A percentile compares a stretch with the other conserved stretches of the same genome.
phyloP scores from a whole-genome alignment of 2,888 invertebrate genomes.

The Microplitis manilae region DNA sequence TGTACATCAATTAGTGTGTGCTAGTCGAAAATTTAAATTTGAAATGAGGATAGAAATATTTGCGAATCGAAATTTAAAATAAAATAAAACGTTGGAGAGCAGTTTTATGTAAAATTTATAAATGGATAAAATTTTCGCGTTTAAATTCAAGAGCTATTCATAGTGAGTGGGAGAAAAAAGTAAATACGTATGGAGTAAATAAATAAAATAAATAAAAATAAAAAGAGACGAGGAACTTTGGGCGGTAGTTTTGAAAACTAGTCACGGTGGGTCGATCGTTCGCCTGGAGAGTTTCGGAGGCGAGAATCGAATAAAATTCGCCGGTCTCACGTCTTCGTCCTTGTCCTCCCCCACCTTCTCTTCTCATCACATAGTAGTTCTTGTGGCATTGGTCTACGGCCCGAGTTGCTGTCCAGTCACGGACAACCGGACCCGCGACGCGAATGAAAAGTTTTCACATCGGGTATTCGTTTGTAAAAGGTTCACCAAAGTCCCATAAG shows the following conservation, averaged over 20 bases:
- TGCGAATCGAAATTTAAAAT: not conserved
- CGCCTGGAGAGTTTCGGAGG: constrained; percentile 46
- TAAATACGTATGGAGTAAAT: constrained; percentile 19
- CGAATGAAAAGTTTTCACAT: constrained; percentile 52
- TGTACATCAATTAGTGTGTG: not conserved
- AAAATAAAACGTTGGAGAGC: not conserved
- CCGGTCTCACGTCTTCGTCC: constrained; percentile 33
- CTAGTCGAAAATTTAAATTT: not conserved
- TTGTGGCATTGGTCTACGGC: constrained; percentile 26
- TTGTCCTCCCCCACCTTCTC: constrained; percentile 1
- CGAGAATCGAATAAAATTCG: constrained; percentile 52
- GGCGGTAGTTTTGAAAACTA: constrained; percentile 43
- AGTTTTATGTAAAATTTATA: not conserved
- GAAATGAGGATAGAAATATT: too few species aligned
- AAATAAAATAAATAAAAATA: constrained; percentile 25
- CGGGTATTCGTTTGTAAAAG: constrained; percentile 25
- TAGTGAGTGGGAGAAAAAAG: constrained; percentile 21
- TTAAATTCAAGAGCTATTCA: not conserved
- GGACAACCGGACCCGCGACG: constrained; percentile 48
- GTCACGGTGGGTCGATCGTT: constrained; percentile 53
- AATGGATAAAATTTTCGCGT: not conserved
- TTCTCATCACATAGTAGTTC: constrained; percentile 32
- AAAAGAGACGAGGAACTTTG: constrained; percentile 40
- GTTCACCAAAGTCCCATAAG: constrained; percentile 11
- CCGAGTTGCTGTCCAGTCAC: constrained; percentile 50